Conservation (phyloP, 2,797 vertebrate genomes). For the Spizella passerina region DNA sequence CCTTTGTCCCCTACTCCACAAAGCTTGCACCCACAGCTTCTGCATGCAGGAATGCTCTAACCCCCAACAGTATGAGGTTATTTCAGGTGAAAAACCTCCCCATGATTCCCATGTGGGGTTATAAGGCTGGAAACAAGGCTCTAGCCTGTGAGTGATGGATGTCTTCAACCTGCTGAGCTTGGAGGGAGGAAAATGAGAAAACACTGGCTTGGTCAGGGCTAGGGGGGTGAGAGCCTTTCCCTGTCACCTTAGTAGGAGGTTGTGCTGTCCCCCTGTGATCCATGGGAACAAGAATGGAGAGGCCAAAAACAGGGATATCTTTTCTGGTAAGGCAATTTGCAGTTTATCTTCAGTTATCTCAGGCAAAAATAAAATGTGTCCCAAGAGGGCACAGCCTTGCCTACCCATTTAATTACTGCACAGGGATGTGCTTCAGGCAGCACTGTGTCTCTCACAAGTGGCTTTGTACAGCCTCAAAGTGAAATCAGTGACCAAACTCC, state of each 20-base stretch:
- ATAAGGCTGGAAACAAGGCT: neutral
- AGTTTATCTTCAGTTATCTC: neutral
- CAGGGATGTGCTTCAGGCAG: neutral
- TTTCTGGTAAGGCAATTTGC: neutral
- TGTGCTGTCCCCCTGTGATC: neutral
- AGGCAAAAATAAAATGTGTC: neutral
- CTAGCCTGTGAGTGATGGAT: neutral
- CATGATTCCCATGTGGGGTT: accelerated
- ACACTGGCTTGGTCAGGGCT: neutral
- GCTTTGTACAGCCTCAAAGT: neutral
- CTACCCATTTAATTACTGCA: neutral
- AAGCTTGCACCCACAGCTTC: neutral
- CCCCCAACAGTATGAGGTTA: accelerated
- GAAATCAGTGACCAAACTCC: neutral
- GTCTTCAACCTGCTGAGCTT: neutral
- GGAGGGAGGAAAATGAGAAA: neutral
- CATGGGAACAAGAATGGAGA: neutral
- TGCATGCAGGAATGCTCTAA: neutral
- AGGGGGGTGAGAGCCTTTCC: neutral
- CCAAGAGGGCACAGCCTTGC: neutral
- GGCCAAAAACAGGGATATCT: neutral
- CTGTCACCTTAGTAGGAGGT: neutral
- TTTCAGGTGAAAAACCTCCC: neutral
- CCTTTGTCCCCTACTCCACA: neutral
- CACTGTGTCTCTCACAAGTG: neutral